Evolutionary conservation across 2,797 vertebrate species (phyloP), one percentile per base, ranked within the genome.

Genomic region (Microctenopoma steveboyesi): DNA sequence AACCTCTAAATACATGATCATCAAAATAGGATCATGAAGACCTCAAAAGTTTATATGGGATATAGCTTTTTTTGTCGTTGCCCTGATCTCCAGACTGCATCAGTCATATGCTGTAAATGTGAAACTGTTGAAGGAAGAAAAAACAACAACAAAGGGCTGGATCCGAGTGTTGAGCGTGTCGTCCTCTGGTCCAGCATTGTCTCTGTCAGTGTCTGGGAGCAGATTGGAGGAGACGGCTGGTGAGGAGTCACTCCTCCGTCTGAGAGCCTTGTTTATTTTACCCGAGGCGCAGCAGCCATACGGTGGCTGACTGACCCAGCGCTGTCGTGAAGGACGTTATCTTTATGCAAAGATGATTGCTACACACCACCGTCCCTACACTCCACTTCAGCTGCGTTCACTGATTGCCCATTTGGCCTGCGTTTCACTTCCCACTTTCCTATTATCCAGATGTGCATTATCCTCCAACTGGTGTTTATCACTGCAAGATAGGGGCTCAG

Each of bases 381-480:
- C 33, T 25, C 27, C 47, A n/a, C 4, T 37, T 58, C 63, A 50
- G 45, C 64, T 47, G 55, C 33, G 16, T 65, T 67, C 45, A 37
- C 49, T 49, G 57, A 84, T 74, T 76, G 79, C 66, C 64, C 69
- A 67, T 74, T 86, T 84, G 74, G 71, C 76, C n/a, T 8, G 53
- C 1, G 12, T 69, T 53, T 73, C 69, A 5, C 72, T 69, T 63
- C 49, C 69, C 74, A 70, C 65, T 74, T 71, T 73, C 61, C 73
- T 54, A 57, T 87, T 77, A 86, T 88, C 82, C 88, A 90, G 87
- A 87, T 87, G 84, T 82, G 88, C 74, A 52, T 84, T 80, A 76
- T 79, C 52, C 81, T 76, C 78, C 74, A 66, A 82, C 53, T 69
- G 60, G 74, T 89, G 86, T 91, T 92, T 83, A 88, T 88, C 79